Evolutionary conservation across 2,113 vertebrate genomes (phyloP), one percentile per base, ranked within the genome.

Genomic region (Ahaetulla prasina): DNA sequence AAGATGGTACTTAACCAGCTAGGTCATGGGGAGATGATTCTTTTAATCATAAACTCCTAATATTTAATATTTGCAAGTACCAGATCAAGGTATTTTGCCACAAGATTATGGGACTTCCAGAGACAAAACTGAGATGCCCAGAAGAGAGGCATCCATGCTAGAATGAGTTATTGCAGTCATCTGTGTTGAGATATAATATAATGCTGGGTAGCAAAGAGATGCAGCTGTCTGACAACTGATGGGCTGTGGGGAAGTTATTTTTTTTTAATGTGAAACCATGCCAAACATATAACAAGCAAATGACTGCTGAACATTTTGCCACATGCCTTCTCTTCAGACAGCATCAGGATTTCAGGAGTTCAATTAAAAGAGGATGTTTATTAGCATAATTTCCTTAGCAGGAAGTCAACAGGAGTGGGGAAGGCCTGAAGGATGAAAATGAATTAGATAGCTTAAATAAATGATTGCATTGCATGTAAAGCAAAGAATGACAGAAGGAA

Each of bases 301-400:
- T 88, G n/a, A 95, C 1, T 52, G 50, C 63, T 86, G 54, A 94
- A 90, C 7, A 80, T 3, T 88, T 94, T 95, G 54, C 87, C 57
- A 91, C 93, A 92, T 74, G 84, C 60, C 84, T 57, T 16, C 63
- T 90, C 63, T 88, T 89, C 85, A 85, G 57, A 93, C 49, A 39
- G 2, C 63, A 90, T 47, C 89, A 89, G 74, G 55, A 91, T 53
- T 54, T 47, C 23, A 35, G 55, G 88, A 88, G 74, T 87, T 90
- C 52, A 35, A 50, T 93, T 52, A 87, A 92, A 92, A 89, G 88
- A 87, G 84, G 25, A 89, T 52, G 63, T 92, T 92, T 39, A 89
- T 63, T 91, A 93, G 52, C 74, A 89, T 27, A 90, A 89, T 94
- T 94, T 92, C 53, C 18, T 89, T 68, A 85, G 45, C 80, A 89